A percentile compares a stretch with the other conserved stretches of the same genome.
Evolutionary conservation across 1,140 invertebrate genomes (phyloP).

Genomic region (Popillia japonica): DNA sequence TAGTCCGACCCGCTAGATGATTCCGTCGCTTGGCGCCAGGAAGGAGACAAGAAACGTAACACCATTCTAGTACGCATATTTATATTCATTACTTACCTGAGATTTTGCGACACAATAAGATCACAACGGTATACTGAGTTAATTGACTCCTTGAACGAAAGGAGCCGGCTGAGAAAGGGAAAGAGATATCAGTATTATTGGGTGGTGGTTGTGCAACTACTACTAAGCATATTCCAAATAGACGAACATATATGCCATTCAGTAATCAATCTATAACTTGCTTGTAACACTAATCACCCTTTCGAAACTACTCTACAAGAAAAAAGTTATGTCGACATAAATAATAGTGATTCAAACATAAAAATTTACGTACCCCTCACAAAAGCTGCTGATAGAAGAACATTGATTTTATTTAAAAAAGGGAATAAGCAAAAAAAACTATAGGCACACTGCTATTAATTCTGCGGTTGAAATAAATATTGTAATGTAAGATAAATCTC

Average conservation of each 20-base stretch:
- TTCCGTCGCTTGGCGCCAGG: slow-evolving; percentile 18
- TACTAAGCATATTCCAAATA: neutral
- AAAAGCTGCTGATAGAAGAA: too few species aligned
- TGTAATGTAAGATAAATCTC: too few species aligned
- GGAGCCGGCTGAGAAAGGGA: neutral
- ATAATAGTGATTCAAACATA: too few species aligned
- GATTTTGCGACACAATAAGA: slow-evolving; percentile 21
- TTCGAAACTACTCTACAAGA: neutral
- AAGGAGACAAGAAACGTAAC: slow-evolving; percentile 29
- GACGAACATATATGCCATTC: neutral
- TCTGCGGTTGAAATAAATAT: too few species aligned
- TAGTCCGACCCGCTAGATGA: neutral
- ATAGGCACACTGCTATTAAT: too few species aligned
- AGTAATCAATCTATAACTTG: slow-evolving; percentile 5
- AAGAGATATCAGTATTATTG: neutral
- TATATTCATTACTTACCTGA: slow-evolving; percentile 19
- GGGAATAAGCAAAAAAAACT: too few species aligned
- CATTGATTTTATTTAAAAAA: too few species aligned
- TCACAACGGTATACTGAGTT: neutral
- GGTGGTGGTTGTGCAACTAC: slow-evolving; percentile 3
- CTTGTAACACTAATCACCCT: neutral
- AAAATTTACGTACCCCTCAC: too few species aligned
- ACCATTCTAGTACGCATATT: slow-evolving; percentile 11
- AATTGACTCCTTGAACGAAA: neutral
- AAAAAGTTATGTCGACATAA: too few species aligned